Evolutionary conservation across 1,140 invertebrate species (phyloP).

Genomic region (Anoplolepis gracilipes): DNA sequence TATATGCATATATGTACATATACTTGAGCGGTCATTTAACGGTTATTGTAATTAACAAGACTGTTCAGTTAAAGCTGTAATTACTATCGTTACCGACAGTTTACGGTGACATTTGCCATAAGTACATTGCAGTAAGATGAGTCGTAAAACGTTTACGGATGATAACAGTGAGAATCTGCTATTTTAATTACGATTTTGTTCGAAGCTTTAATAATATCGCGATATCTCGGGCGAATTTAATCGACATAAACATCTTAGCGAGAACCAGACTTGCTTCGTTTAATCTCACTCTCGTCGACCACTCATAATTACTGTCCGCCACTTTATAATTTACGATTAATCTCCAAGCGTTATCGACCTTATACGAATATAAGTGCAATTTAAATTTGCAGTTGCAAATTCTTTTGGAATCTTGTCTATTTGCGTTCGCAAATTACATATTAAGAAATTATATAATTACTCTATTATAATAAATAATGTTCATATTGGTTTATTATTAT

Average conservation of each 20-base stretch:
- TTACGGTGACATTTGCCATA: slow-evolving; percentile 55
- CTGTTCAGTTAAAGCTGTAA: slow-evolving; percentile 51
- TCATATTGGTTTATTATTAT: neutral
- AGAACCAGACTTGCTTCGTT: neutral
- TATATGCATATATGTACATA: no score
- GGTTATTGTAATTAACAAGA: slow-evolving; percentile 49
- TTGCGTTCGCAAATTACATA: neutral
- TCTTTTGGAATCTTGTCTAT: neutral
- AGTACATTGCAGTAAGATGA: slow-evolving; percentile 37
- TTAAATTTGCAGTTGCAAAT: neutral
- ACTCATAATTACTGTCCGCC: neutral
- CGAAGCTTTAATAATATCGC: slow-evolving; percentile 5
- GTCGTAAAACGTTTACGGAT: slow-evolving; percentile 41
- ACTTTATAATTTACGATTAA: neutral
- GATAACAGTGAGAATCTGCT: slow-evolving; percentile 41
- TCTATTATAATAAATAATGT: neutral
- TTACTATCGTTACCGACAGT: slow-evolving; percentile 42
- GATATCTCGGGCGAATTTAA: neutral
- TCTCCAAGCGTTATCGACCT: neutral
- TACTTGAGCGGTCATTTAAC: slow-evolving; percentile 53
- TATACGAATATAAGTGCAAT: neutral
- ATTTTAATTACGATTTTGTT: slow-evolving; percentile 44
- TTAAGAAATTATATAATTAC: neutral
- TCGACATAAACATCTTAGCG: neutral
- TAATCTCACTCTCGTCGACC: neutral